Percentiles rank a stretch among this genome's conserved stretches.
phyloP scores from a whole-genome alignment of 1,140 invertebrate species.

The Pentalonia nigronervosa region DNA sequence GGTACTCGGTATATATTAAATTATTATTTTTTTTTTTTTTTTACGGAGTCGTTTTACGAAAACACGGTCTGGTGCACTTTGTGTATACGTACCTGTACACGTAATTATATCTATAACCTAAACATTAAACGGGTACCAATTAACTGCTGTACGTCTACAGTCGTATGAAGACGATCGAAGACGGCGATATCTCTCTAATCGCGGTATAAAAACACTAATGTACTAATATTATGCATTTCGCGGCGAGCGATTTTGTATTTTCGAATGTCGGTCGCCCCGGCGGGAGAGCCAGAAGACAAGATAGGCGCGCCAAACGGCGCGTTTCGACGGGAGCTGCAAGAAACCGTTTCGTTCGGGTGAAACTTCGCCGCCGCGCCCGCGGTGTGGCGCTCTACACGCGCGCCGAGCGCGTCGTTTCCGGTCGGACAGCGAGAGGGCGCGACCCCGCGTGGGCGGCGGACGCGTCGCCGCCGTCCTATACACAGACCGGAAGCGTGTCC shows the following conservation, averaged over 20 bases:
- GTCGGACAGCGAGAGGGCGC: constrained; percentile 20
- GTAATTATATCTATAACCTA: neutral
- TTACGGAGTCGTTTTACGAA: no score
- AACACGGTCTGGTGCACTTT: neutral
- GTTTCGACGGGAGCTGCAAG: neutral
- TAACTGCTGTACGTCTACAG: no score
- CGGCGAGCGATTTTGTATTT: neutral
- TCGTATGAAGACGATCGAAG: no score
- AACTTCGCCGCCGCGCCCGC: neutral
- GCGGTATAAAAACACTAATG: no score
- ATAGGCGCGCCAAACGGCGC: neutral
- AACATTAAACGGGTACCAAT: no score
- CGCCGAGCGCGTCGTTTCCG: neutral
- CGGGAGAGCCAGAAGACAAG: neutral
- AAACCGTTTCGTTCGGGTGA: neutral
- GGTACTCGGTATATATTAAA: neutral
- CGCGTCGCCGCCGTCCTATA: neutral
- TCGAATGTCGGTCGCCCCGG: neutral
- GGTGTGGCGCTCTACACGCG: neutral
- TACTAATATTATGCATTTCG: no score
- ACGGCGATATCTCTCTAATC: no score
- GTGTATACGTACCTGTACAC: neutral
- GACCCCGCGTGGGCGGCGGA: constrained; percentile 1
- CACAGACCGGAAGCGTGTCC: constrained; percentile 18
- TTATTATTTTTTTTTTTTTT: no score